Percentiles rank a stretch among this genome's conserved stretches.
Conservation (phyloP, 2,797 vertebrate genomes). For the Orientallactaga sibirica region DNA sequence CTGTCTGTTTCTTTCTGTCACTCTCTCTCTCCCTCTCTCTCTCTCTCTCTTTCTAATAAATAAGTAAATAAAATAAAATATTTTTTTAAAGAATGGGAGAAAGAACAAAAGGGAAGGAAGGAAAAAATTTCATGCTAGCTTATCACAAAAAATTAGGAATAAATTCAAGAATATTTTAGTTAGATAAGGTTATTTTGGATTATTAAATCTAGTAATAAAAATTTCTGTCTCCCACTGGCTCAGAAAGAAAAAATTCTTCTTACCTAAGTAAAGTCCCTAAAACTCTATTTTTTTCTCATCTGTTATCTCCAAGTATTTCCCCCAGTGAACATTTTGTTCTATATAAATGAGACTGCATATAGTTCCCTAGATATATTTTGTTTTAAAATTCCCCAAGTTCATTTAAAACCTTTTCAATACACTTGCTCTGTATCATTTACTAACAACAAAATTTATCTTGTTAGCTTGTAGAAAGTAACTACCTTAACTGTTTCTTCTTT, state of each 20-base stretch:
- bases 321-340: not conserved
- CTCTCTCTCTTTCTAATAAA: no score
- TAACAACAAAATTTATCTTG: not conserved
- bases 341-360: not conserved
- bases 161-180: conserved; percentile 39
- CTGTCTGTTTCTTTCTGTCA: no score
- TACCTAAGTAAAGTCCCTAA: not conserved
- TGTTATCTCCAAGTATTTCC: not conserved
- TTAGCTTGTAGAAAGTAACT: not conserved
- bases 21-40: no score
- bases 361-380: not conserved
- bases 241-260: not conserved
- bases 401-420: conserved; percentile 25
- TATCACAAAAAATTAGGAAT: conserved; percentile 26
- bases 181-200: conserved; percentile 17
- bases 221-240: not conserved
- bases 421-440: not conserved
- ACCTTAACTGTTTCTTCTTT: not conserved
- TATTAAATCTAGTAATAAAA: not conserved
- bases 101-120: accelerated
- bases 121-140: not conserved
- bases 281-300: not conserved
- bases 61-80: no score
- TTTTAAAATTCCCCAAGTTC: not conserved
- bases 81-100: no score